Base-by-base conservation (phyloP, 2,888 invertebrate species). In the Cheilosia variabilis region DNA sequence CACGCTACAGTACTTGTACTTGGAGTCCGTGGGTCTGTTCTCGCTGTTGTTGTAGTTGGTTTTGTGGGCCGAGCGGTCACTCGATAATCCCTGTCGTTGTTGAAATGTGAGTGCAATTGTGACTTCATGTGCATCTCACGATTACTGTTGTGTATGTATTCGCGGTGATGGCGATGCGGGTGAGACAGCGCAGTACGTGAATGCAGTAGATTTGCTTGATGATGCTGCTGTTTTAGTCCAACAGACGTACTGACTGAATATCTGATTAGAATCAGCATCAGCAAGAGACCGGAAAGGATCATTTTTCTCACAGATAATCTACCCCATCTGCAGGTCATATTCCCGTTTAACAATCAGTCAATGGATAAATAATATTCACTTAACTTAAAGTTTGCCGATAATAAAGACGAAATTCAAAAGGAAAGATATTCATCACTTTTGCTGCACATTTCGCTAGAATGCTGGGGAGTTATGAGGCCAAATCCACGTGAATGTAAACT, bases 61-160 rank as follows among this genome's bases (percentile, higher is more conserved):
- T 50, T 45, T 24, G 22, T 72, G 10, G 10, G 7, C 17, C 13
- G 62, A 53, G 31, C 57, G 52, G 17, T 41, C 22, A 9, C 52
- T 45, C 58, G 69, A 53, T 76, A 60, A 65, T 76, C 76, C 71
- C 76, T 69, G 41, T 65, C 58, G 15, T 15, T 57, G 69, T 65
- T 53, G 34, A 52, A 45, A 53, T 76, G 63, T 43, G 57, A 71
- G 57, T 65, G 34, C 24, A 24, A 24, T 52, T 75, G 69, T 45
- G 69, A 69, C 45, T 84, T 84, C 47, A 75, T 71, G 69, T 84
- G 80, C 65, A 71, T 50, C 24, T 84, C 84, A 65, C 80, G 84
- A 75, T 80, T 75, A 47, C 65, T 65, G 27, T 75, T 68, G 24
- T 58, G 58, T n/a, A 69, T 57, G 43, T 60, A 24, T 24, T 53